Conservation (phyloP, 2,888 invertebrate species). For the Chrysotoxum bicinctum region DNA sequence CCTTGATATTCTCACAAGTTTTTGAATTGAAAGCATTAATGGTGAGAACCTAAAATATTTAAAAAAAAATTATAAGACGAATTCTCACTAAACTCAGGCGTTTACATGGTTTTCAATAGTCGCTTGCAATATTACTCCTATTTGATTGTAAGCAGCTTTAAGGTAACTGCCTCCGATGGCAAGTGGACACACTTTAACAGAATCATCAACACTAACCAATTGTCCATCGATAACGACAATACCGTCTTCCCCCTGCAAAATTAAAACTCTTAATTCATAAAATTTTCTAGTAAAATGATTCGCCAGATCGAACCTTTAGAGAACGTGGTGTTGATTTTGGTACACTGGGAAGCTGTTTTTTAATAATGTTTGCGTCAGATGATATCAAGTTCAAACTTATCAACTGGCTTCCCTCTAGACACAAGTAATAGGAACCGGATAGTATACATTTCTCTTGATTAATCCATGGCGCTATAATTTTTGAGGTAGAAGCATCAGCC, state of each 20-base stretch:
- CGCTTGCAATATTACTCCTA: conserved; percentile 80
- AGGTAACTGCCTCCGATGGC: conserved; percentile 78
- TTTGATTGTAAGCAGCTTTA: conserved; percentile 76
- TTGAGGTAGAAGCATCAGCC: conserved; percentile 83
- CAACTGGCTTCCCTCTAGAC: conserved; percentile 84
- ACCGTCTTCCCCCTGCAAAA: conserved; percentile 79
- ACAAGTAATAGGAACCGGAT: conserved; percentile 86
- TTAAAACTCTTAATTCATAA: neutral
- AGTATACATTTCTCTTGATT: conserved; percentile 83
- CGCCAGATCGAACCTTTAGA: conserved; percentile 74
- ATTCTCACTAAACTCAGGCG: conserved; percentile 28
- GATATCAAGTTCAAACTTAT: conserved; percentile 85
- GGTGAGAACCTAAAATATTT: conserved; percentile 80
- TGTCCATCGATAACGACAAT: conserved; percentile 79
- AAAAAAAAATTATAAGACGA: neutral
- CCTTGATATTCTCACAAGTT: conserved; percentile 80
- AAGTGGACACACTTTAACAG: conserved; percentile 78
- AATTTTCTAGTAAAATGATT: neutral
- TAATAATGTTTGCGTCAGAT: conserved; percentile 82
- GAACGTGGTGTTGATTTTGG: conserved; percentile 77
- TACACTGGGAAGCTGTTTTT: conserved; percentile 81
- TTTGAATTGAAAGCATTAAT: conserved; percentile 81
- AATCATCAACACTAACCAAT: conserved; percentile 79
- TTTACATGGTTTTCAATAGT: conserved; percentile 81
- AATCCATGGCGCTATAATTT: conserved; percentile 86